Evolutionary conservation across 1,140 invertebrate genomes (phyloP), one percentile per base, ranked within the genome.

Genomic region (Bilobella aurantiaca): DNA sequence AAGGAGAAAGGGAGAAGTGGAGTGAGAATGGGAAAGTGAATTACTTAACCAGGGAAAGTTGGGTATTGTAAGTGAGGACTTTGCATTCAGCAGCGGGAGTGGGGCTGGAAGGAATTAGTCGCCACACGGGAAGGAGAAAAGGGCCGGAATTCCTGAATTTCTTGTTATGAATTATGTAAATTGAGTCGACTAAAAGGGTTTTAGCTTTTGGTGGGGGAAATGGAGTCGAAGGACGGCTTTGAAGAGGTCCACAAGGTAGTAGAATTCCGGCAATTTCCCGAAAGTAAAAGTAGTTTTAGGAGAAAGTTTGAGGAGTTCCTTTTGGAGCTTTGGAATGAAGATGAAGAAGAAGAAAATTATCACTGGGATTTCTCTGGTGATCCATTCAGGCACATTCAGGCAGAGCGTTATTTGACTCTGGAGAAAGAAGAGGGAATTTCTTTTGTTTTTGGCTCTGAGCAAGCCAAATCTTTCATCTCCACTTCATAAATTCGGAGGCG

Each of bases 141-240:
- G 49, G 34, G 8, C 49, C 49, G 49, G 49, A 53, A 53, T 53
- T 53, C 49, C 49, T 53, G 49, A 53, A 53, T 53, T 53, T 53
- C 21, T 53, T 53, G 5, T 23, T 53, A 53, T 53, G 49, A 53
- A 53, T 53, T 53, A 53, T 53, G 49, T 53, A 53, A 53, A 53
- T 53, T 8, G 21, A 53, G 49, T 53, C 5, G 25, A 23, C 8
- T 14, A 23, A 53, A 53, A 16, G 49, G 14, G 8, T 14, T 23
- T 23, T 12, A 23, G 49, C 21, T 53, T 12, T 23, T 23, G 49
- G 49, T 53, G 23, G 49, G 49, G 25, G 37, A 42, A n/a, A 42
- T n/a, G 8, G n/a, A 42, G n/a, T 12, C n/a, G n/a, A n/a, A n/a
- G n/a, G n/a, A n/a, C n/a, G n/a, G n/a, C n/a, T n/a, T n/a, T n/a